These are phyloP conservation scores for Narcine bancroftii DNA, from an alignment of 2,113 vertebrate species.

Conservation along the genomic window DNA sequence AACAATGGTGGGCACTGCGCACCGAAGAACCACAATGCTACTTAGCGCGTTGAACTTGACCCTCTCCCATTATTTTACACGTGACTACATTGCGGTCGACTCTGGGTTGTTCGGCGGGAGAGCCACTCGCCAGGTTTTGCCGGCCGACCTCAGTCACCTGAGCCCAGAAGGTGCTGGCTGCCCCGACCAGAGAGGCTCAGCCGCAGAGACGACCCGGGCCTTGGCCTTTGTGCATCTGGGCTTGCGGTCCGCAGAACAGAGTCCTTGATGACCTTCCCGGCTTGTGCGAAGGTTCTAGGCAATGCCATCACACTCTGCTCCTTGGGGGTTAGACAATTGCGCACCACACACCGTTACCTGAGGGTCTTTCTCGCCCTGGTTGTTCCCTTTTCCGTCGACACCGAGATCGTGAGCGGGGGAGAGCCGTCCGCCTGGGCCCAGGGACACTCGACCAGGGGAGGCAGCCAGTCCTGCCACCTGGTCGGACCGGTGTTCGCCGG, in stretches of 20 bases:
- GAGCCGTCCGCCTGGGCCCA: conserved; percentile 52
- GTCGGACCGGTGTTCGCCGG: conserved; percentile 68
- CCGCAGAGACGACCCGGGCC: no score
- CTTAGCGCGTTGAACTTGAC: background rate
- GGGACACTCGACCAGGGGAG: conserved; percentile 40
- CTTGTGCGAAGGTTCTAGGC: conserved; percentile 61
- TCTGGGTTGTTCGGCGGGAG: background rate
- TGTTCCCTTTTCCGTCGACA: conserved; percentile 69
- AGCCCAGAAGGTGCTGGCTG: background rate
- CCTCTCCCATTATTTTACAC: background rate
- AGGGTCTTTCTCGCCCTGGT: conserved; percentile 70
- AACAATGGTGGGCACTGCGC: no score
- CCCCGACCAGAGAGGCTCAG: background rate
- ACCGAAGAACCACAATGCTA: no score
- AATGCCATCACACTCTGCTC: conserved; percentile 67
- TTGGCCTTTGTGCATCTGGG: background rate
- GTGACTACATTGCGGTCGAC: background rate
- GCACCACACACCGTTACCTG: conserved; percentile 66
- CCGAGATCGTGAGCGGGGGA: conserved; percentile 54
- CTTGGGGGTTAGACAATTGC: conserved; percentile 59
- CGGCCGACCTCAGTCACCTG: background rate
- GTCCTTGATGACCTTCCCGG: conserved; percentile 63
- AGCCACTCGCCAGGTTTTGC: background rate
- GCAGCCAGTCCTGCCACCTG: conserved; percentile 60
- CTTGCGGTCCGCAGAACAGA: conserved; percentile 57